Base-by-base conservation (phyloP, 2,113 vertebrate species). In the Paraplagusia blochii region DNA sequence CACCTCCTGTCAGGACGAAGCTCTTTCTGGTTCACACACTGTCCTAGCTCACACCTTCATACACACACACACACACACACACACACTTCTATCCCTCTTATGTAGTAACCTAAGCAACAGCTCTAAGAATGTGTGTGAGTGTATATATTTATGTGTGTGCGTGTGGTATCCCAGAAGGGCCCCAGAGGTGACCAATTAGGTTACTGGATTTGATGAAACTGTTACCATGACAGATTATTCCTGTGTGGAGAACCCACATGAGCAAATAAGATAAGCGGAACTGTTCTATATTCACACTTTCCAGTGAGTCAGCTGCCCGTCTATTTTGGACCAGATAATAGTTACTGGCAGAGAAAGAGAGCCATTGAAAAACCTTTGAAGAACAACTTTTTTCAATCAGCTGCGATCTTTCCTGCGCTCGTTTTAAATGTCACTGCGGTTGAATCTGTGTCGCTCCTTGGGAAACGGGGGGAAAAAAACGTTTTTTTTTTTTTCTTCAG, bases 51-150 rank as follows among this genome's bases (percentile, higher is more conserved):
- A 52, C 50, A n/a, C 50, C 53, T 72, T 63, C 49, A 7, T 8
- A 56, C 38, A 51, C 71, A 43, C 55, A 38, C 49, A 16, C 39
- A 29, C 8, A 4, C 36, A 38, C 8, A 4, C 55, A 63, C 72
- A 43, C 49, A 55, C 60, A 52, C 43, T 29, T 44, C 59, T 47
- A 45, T 58, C 51, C 63, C 59, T 47, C 47, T 58, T 48, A 60
- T 44, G 5, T 22, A 39, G 76, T 76, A 65, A 46, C 67, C 78
- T 71, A 50, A 63, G 80, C 66, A 82, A 84, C 81, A 15, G 44
- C 15, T 36, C 39, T 2, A 34, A 48, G 76, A 77, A 69, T 53
- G 74, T 74, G 69, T 74, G 29, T 51, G 35, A 50, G 13, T 48
- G 33, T 50, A 36, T 46, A 14, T 46, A 45, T 72, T 29, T 29